phyloP scores from a whole-genome alignment of 2,113 vertebrate genomes.

The Polypterus senegalus region DNA sequence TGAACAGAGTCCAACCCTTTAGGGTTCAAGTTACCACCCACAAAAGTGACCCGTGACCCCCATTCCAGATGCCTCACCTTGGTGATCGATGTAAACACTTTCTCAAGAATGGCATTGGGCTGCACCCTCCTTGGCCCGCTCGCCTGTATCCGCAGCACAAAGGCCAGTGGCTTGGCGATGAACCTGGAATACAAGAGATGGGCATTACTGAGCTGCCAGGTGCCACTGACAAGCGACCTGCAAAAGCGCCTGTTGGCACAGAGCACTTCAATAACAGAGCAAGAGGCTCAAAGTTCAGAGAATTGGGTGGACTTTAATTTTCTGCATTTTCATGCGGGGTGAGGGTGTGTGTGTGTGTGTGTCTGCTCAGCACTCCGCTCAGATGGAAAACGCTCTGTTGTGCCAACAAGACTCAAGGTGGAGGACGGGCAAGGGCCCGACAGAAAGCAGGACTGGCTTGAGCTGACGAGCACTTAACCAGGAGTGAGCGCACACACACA shows the following conservation, averaged over 20 bases:
- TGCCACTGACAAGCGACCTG: not conserved
- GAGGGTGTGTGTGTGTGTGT: too few species aligned
- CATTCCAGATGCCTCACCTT: slow-evolving; percentile 57
- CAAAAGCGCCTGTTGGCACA: not conserved
- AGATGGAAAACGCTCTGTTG: too few species aligned
- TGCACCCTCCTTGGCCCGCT: slow-evolving; percentile 56
- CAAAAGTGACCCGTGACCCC: too few species aligned
- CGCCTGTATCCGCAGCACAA: slow-evolving; percentile 62
- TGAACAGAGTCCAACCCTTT: too few species aligned
- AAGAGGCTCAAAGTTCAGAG: not conserved
- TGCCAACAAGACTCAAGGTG: too few species aligned
- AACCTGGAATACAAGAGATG: slow-evolving; percentile 52
- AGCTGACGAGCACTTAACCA: too few species aligned
- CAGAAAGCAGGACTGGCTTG: too few species aligned
- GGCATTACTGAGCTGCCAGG: not conserved
- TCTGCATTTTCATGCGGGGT: not conserved
- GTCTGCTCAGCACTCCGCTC: too few species aligned
- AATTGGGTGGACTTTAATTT: not conserved
- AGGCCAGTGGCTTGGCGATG: slow-evolving; percentile 74
- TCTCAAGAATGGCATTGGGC: slow-evolving; percentile 82
- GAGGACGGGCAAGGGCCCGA: too few species aligned
- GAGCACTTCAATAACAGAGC: not conserved
- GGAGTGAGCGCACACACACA: too few species aligned
- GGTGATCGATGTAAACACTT: slow-evolving; percentile 86
- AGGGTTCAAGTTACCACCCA: too few species aligned